Percentiles rank a stretch among this genome's conserved stretches.
Evolutionary conservation across 2,113 vertebrate genomes (phyloP).

Genomic region (Nyctereutes procyonoides): DNA sequence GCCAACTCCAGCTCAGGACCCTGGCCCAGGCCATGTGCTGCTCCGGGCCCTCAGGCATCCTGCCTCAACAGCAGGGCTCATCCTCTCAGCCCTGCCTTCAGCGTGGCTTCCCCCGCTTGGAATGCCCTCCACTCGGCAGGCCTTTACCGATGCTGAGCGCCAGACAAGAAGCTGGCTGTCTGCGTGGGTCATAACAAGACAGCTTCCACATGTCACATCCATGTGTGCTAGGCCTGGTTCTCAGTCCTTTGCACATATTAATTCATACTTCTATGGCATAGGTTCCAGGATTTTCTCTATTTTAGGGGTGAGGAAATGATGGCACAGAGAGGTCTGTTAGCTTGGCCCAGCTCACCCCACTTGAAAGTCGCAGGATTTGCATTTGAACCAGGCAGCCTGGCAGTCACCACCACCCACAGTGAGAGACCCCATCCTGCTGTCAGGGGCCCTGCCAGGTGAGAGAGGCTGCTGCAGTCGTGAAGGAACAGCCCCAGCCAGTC

Average conservation of each 20-base stretch:
- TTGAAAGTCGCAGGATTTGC: not conserved
- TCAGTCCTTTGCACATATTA: not conserved
- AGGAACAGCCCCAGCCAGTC: not conserved
- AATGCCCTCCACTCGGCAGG: not conserved
- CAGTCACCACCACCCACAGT: not conserved
- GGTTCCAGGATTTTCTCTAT: constrained; percentile 57
- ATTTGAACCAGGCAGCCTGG: constrained; percentile 58
- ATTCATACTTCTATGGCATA: not conserved
- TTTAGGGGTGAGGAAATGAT: constrained; percentile 47
- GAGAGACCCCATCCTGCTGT: not conserved
- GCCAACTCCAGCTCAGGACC: not conserved
- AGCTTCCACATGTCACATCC: not conserved
- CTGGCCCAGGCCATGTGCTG: not conserved
- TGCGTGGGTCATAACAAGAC: not conserved
- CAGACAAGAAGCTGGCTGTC: not conserved
- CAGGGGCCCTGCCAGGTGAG: not conserved
- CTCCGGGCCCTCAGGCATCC: not conserved
- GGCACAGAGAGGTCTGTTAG: constrained; percentile 5
- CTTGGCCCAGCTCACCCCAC: not conserved
- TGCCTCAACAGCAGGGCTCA: not conserved
- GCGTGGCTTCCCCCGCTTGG: not conserved
- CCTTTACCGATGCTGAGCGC: not conserved
- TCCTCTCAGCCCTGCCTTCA: too few relatives aligned
- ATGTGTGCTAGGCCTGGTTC: not conserved
- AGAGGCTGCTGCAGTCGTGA: not conserved